A percentile compares a stretch with the other conserved stretches of the same genome.
phyloP scores from a whole-genome alignment of 2,113 vertebrate species.

The Bubo bubo region DNA sequence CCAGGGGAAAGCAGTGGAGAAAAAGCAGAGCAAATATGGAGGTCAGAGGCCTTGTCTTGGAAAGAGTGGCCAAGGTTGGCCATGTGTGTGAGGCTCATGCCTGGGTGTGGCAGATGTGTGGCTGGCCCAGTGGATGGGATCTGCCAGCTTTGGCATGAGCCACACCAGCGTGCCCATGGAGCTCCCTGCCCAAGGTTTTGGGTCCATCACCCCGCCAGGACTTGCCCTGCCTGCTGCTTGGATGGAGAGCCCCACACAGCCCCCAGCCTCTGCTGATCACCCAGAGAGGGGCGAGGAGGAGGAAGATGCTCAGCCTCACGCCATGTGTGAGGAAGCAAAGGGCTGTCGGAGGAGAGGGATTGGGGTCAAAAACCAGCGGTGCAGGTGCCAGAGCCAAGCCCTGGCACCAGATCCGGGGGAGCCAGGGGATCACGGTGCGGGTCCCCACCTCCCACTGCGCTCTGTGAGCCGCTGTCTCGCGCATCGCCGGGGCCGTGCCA shows the following conservation, averaged over 20 bases:
- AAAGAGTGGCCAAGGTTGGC: neutral
- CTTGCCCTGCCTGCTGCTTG: neutral
- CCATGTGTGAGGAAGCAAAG: neutral
- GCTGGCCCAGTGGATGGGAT: neutral
- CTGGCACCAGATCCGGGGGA: neutral
- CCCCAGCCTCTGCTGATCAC: neutral
- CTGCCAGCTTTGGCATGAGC: neutral
- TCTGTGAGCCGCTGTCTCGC: neutral
- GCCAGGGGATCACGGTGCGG: fast-evolving
- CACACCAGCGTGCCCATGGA: neutral
- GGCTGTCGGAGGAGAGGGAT: neutral
- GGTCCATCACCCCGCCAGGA: neutral
- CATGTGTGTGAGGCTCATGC: neutral
- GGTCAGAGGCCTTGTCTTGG: neutral
- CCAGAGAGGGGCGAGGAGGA: neutral
- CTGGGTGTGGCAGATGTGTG: fast-evolving
- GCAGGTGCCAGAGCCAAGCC: neutral
- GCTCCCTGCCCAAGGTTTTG: neutral
- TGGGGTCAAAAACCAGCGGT: neutral
- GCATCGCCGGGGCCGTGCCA: fast-evolving
- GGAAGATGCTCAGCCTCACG: neutral
- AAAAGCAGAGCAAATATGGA: neutral
- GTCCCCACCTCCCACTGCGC: neutral
- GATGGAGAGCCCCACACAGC: neutral
- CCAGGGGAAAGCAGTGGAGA: neutral